Evolutionary conservation across 2,113 vertebrate species (phyloP).

Genomic region (Epinephelus lanceolatus): DNA sequence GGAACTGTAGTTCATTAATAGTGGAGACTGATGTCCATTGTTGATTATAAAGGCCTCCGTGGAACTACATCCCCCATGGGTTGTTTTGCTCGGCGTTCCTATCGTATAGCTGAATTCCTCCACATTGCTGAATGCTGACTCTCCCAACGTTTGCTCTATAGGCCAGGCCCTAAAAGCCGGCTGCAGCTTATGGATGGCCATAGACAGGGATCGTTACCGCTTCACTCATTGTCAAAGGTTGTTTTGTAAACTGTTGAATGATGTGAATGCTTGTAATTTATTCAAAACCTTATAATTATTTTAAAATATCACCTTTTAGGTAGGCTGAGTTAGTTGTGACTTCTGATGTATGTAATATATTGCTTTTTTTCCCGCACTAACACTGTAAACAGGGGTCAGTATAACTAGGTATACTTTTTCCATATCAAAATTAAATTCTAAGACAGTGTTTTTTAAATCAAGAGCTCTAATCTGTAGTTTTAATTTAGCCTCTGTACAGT

Average conservation of each 20-base stretch:
- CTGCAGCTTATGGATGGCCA: slow-evolving; percentile 39
- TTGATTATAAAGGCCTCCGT: slow-evolving; percentile 70
- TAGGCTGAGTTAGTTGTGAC: neutral
- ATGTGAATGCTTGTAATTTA: neutral
- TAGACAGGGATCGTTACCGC: neutral
- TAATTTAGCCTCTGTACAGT: neutral
- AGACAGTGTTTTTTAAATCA: neutral
- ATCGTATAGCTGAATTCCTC: slow-evolving; percentile 74
- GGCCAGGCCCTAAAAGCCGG: slow-evolving; percentile 27
- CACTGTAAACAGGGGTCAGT: neutral
- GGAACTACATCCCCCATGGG: slow-evolving; percentile 77
- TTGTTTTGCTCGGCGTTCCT: slow-evolving; percentile 57
- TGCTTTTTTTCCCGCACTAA: neutral
- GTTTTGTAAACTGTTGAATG: slow-evolving; percentile 11
- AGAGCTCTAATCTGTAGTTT: neutral
- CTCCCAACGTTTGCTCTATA: slow-evolving; percentile 46
- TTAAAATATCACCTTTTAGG: neutral
- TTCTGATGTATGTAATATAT: neutral
- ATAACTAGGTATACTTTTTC: neutral
- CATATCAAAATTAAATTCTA: neutral
- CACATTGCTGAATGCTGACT: slow-evolving; percentile 68
- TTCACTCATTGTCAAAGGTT: slow-evolving; percentile 10
- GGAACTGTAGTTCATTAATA: slow-evolving; percentile 85
- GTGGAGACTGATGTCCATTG: slow-evolving; percentile 77
- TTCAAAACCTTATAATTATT: neutral